Evolutionary conservation across 2,888 invertebrate genomes (phyloP).

Genomic region (Muschampia plurimacula): DNA sequence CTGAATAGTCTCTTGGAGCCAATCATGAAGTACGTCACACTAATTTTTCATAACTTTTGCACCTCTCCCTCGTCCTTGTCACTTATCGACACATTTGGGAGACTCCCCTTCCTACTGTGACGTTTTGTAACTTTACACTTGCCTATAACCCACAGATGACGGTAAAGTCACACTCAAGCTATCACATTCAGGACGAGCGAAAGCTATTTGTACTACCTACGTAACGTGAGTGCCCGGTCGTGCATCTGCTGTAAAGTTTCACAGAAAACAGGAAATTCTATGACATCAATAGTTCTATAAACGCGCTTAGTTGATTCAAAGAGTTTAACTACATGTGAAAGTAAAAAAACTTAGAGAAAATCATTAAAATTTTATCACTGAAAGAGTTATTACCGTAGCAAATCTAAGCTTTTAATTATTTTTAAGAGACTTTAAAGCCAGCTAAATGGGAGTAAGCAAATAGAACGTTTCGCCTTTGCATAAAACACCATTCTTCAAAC

Average conservation of each 20-base stretch:
- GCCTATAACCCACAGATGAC: no score
- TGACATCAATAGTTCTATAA: neutral
- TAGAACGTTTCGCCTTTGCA: conserved; percentile 17
- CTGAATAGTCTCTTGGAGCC: no score
- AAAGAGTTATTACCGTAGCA: neutral
- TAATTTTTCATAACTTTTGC: no score
- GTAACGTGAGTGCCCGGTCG: neutral
- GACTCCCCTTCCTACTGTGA: no score
- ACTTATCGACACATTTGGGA: no score
- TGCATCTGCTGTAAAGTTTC: neutral
- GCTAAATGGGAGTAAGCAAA: conserved; percentile 21
- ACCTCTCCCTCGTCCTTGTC: no score
- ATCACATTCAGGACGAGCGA: neutral
- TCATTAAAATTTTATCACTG: neutral
- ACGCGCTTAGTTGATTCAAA: neutral
- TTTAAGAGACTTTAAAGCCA: neutral
- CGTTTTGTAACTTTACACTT: no score
- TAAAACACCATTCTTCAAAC: conserved; percentile 25
- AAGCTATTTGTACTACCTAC: neutral
- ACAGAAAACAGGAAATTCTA: neutral
- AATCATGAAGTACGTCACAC: no score
- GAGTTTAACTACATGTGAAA: neutral
- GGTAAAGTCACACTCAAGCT: neutral
- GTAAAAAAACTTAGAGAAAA: neutral
- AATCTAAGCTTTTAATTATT: neutral